These are phyloP conservation scores for Platynereis dumerilii DNA, from an alignment of 2,888 invertebrate species.

Conservation along the genomic window DNA sequence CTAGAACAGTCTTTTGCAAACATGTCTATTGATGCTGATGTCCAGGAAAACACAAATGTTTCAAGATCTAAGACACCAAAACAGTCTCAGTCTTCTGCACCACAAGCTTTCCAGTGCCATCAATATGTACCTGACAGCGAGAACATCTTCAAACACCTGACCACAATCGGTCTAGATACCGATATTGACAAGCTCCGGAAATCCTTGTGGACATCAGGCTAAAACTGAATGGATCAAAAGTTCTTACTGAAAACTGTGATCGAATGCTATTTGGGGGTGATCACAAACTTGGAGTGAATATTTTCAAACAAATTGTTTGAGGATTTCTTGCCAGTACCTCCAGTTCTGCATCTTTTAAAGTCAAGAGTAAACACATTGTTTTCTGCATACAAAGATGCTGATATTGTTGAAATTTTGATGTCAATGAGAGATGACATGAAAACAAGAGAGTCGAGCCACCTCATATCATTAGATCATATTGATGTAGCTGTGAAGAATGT, in stretches of 20 bases:
- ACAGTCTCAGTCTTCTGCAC: too few relatives aligned
- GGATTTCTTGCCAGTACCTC: conserved; percentile 23
- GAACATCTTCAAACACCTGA: too few relatives aligned
- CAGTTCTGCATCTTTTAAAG: background rate
- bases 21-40: too few relatives aligned
- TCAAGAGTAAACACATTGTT: background rate
- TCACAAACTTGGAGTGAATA: conserved; percentile 32
- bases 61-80: background rate
- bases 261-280: conserved; percentile 35
- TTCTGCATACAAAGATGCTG: background rate
- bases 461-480: background rate
- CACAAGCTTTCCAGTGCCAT: too few relatives aligned
- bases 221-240: conserved; percentile 18
- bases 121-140: too few relatives aligned
- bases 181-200: conserved; percentile 20
- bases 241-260: background rate
- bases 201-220: conserved; percentile 30
- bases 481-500: conserved; percentile 1
- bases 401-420: conserved; percentile 17
- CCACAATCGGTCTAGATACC: conserved; percentile 35
- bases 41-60: too few relatives aligned
- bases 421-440: conserved; percentile 1
- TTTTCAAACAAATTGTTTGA: conserved; percentile 25
- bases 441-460: background rate
- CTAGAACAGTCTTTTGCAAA: too few relatives aligned